Evolutionary conservation across 2,797 vertebrate genomes (phyloP).

Genomic region (Diplodus puntazzo): DNA sequence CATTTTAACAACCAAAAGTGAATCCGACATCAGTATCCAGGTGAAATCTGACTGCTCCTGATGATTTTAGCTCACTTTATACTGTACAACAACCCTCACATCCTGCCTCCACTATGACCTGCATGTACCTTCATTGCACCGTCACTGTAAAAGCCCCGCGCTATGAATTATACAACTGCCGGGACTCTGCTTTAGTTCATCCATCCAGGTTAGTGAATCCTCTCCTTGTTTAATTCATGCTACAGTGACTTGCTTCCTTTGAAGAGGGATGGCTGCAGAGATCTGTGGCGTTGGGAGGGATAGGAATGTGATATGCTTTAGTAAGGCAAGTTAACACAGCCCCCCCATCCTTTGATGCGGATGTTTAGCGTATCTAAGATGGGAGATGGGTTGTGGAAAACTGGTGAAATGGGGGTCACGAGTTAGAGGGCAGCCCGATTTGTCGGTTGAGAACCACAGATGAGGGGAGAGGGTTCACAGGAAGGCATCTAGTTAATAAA

Average conservation of each 20-base stretch:
- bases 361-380: constrained; percentile 42
- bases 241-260: constrained; percentile 32
- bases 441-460: constrained; percentile 21
- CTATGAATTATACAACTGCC: constrained; percentile 45
- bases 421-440: constrained; percentile 30
- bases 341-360: constrained; percentile 36
- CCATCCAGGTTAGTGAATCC: constrained; percentile 22
- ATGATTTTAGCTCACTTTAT: neutral
- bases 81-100: neutral
- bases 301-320: constrained; percentile 18
- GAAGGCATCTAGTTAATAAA: constrained; percentile 44
- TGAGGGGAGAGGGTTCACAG: neutral
- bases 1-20: neutral
- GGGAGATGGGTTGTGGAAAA: constrained; percentile 26
- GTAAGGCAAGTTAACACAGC: constrained; percentile 21
- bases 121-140: constrained; percentile 8
- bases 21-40: neutral
- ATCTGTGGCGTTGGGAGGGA: constrained; percentile 19
- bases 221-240: constrained; percentile 56
- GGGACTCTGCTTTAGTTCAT: constrained; percentile 30
- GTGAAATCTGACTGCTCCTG: neutral
- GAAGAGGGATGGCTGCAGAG: constrained; percentile 34
- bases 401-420: constrained; percentile 30
- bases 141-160: constrained; percentile 22
- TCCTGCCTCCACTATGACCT: neutral